Percentiles rank a stretch among this genome's conserved stretches.
These are phyloP conservation scores for Brachypterus glaber DNA, from an alignment of 2,888 invertebrate species.

Conservation along the genomic window DNA sequence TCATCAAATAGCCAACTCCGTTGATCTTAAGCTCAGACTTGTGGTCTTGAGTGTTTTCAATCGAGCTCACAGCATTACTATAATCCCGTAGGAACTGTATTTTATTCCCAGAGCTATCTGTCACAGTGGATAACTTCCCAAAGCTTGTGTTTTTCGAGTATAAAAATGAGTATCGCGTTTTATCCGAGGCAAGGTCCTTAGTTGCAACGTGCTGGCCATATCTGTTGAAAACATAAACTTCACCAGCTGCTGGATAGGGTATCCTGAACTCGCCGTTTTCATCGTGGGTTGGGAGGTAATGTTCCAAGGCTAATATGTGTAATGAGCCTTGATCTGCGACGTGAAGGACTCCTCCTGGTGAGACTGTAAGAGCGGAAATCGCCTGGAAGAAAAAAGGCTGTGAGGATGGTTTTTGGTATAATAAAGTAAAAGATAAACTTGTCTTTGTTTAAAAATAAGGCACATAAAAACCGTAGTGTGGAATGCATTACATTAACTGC, in stretches of 20 bases:
- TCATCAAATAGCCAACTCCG: slow-evolving; percentile 83
- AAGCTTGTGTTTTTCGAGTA: slow-evolving; percentile 96
- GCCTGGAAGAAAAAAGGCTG: no score
- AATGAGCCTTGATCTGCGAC: slow-evolving; percentile 90
- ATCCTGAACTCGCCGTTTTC: slow-evolving; percentile 88
- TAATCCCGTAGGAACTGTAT: slow-evolving; percentile 87
- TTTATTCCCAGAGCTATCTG: slow-evolving; percentile 88
- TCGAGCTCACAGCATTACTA: slow-evolving; percentile 84
- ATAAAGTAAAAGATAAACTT: no score
- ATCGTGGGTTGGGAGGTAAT: slow-evolving; percentile 78
- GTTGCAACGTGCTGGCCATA: slow-evolving; percentile 96
- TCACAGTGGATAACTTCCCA: slow-evolving; percentile 86
- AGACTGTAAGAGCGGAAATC: slow-evolving; percentile 83
- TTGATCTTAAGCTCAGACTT: slow-evolving; percentile 88
- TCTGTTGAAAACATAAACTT: slow-evolving; percentile 82
- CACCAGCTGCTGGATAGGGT: slow-evolving; percentile 86
- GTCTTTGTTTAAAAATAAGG: no score
- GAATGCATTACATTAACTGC: no score
- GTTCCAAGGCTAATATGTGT: slow-evolving; percentile 75
- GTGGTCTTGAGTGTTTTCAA: slow-evolving; percentile 89
- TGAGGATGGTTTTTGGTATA: no score
- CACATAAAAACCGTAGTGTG: no score
- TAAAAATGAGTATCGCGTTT: slow-evolving; percentile 87
- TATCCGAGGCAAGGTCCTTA: slow-evolving; percentile 89
- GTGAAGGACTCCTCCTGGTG: slow-evolving; percentile 91